Base-by-base conservation (phyloP, 1,140 invertebrate species). In the Drosophila athabasca region DNA sequence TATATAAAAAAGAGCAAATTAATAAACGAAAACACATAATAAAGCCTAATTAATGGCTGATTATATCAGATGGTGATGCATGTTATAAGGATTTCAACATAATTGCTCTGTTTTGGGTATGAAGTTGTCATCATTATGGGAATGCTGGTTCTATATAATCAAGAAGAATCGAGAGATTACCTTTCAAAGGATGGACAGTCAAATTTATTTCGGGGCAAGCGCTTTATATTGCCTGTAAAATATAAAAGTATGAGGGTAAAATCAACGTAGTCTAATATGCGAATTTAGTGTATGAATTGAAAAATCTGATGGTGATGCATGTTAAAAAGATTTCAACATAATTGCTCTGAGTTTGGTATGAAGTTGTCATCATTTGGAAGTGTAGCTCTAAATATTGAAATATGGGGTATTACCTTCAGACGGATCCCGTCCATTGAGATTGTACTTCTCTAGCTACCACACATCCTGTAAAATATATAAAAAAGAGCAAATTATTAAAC, bases 271-370 rank as follows among this genome's bases (percentile, higher is more conserved):
- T 8, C 8, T 9, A 9, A 3, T 9, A 9, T 35, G 9, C 19
- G 44, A 19, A n/a, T 4, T 26, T 11, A 17, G 1, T 9, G 0
- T 8, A 1, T 17, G 8, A 7, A n/a, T 1, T 17, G 24, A 9
- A 3, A 9, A 8, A 31, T 31, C 76, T 78, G 76, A 78, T 79
- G 76, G 76, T 79, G 76, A 79, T 79, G 76, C 76, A 79, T 73
- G 76, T 79, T 74, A 68, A 68, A 49, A 26, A 39, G 39, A 70
- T 77, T 71, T 77, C 73, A 77, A 76, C 75, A 77, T 71, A 26
- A 55, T 51, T 71, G 19, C 2, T 77, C 65, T 54, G 66, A 48
- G 13, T 77, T 77, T 9, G 29, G 72, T 68, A 75, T 76, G 72
- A 52, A 51, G 46, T 41, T 71, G 22, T 57, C n/a, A n/a, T n/a